Evolutionary conservation across 1,140 invertebrate genomes (phyloP).

Genomic region (Diabrotica undecimpunctata): DNA sequence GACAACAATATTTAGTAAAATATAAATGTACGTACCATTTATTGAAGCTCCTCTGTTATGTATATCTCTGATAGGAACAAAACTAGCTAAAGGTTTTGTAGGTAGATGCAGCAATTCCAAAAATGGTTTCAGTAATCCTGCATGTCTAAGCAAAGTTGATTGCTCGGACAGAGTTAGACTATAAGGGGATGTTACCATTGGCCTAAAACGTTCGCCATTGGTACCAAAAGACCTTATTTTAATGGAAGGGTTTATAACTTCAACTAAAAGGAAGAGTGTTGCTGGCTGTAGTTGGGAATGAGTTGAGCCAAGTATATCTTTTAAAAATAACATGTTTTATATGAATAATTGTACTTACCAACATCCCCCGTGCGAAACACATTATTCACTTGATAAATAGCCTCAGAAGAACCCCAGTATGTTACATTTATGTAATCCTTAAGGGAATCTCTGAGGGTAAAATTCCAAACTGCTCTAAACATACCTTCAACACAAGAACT

Average conservation of each 20-base stretch:
- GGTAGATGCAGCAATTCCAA: slow-evolving; percentile 54
- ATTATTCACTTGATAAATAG: slow-evolving; percentile 54
- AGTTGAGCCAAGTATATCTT: background rate
- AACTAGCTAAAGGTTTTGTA: slow-evolving; percentile 55
- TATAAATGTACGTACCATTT: slow-evolving; percentile 22
- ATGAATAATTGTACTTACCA: slow-evolving; percentile 16
- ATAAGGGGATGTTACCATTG: slow-evolving; percentile 59
- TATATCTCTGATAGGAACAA: slow-evolving; percentile 53
- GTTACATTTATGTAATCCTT: slow-evolving; percentile 65
- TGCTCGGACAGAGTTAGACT: slow-evolving; percentile 59
- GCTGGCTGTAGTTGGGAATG: no score
- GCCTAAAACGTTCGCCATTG: slow-evolving; percentile 56
- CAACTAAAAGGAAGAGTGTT: slow-evolving; percentile 45
- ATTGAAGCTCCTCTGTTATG: slow-evolving; percentile 34
- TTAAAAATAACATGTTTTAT: no score
- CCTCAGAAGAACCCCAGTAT: slow-evolving; percentile 62
- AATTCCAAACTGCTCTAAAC: slow-evolving; percentile 57
- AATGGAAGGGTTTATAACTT: slow-evolving; percentile 59
- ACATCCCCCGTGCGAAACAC: slow-evolving; percentile 62
- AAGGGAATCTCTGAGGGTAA: slow-evolving; percentile 65
- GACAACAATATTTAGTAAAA: no score
- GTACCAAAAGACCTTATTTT: slow-evolving; percentile 52
- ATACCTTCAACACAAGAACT: slow-evolving; percentile 6
- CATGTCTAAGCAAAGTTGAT: slow-evolving; percentile 55
- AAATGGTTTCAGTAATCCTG: slow-evolving; percentile 50